These are phyloP conservation scores for Muntiacus muntjak DNA, from an alignment of 2,113 vertebrate species.

Conservation along the genomic window DNA sequence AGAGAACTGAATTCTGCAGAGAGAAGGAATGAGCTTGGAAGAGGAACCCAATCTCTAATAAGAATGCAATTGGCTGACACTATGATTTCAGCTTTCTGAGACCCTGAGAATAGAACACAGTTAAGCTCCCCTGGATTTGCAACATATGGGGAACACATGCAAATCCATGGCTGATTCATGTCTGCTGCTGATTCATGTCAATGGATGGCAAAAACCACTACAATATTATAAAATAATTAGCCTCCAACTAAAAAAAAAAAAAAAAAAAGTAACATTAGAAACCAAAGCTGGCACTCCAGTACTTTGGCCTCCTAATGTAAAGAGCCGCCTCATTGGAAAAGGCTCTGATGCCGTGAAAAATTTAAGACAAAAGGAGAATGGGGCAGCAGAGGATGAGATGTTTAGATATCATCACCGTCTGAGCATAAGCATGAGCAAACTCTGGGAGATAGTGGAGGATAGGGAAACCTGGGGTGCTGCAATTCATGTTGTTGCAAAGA, in stretches of 20 bases:
- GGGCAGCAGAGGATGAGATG: not conserved
- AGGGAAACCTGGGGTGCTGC: rapidly evolving
- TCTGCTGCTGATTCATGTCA: too few species aligned
- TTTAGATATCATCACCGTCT: not conserved
- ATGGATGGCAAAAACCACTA: too few species aligned
- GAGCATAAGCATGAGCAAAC: not conserved
- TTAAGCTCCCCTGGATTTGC: not conserved
- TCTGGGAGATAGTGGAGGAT: not conserved
- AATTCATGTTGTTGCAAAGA: not conserved
- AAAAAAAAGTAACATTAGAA: not conserved
- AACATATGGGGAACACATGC: not conserved
- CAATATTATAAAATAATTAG: too few species aligned
- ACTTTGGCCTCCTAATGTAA: not conserved
- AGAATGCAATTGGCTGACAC: not conserved
- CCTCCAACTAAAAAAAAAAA: too few species aligned
- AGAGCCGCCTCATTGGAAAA: not conserved
- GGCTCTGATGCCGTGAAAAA: not conserved
- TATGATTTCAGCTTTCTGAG: not conserved
- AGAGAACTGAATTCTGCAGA: not conserved
- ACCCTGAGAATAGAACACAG: not conserved
- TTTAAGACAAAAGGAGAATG: not conserved
- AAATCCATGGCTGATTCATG: too few species aligned
- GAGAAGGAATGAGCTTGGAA: not conserved
- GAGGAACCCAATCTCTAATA: not conserved
- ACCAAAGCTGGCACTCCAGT: not conserved